phyloP scores from a whole-genome alignment of 1,140 invertebrate genomes.

The Magallana gigas region DNA sequence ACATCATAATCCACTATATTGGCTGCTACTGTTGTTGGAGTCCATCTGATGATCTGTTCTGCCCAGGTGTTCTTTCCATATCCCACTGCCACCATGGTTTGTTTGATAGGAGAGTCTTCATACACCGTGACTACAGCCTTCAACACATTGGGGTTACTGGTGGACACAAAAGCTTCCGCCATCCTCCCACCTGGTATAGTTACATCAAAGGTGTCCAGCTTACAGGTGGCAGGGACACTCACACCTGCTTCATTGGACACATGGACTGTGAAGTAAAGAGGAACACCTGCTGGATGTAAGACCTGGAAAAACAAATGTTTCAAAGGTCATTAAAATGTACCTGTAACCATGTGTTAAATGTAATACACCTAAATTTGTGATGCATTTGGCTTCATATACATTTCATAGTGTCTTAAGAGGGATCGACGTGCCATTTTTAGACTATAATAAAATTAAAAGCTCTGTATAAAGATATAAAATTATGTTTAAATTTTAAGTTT shows the following conservation, averaged over 20 bases:
- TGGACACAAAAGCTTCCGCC: conserved; percentile 53
- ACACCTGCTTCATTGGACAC: conserved; percentile 58
- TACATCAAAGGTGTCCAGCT: conserved; percentile 61
- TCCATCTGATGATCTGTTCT: conserved; percentile 45
- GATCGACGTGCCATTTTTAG: too few species aligned
- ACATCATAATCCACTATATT: conserved; percentile 43
- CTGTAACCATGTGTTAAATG: too few species aligned
- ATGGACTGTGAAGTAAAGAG: conserved; percentile 61
- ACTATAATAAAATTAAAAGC: too few species aligned
- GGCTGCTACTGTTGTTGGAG: not conserved
- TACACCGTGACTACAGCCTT: conserved; percentile 58
- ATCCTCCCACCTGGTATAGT: conserved; percentile 63
- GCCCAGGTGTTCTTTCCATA: conserved; percentile 54
- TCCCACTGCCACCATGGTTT: conserved; percentile 54
- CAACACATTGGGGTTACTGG: conserved; percentile 57
- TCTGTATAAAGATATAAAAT: too few species aligned
- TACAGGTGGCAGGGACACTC: conserved; percentile 53
- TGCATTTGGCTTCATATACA: too few species aligned
- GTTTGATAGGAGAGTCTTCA: conserved; percentile 59
- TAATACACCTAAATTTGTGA: too few species aligned
- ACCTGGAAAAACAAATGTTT: not conserved
- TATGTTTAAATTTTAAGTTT: too few species aligned
- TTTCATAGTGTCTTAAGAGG: too few species aligned
- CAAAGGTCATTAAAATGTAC: too few species aligned
- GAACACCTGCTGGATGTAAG: conserved; percentile 34